phyloP scores from a whole-genome alignment of 2,888 invertebrate species.

The Mechanitis mazaeus region DNA sequence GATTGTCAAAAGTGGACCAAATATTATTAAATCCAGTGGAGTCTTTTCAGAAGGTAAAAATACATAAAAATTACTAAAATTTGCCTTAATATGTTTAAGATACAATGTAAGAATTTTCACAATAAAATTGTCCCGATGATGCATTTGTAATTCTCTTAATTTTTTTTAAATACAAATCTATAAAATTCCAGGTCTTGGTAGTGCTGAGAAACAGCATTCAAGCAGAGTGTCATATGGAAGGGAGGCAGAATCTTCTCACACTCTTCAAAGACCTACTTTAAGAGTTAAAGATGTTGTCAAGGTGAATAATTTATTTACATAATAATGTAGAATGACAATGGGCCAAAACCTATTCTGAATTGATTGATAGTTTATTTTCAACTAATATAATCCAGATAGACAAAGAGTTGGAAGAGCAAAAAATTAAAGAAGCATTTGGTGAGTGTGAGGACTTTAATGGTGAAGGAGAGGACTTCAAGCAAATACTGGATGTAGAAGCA shows the following conservation, averaged over 20 bases:
- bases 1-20: slow-evolving; percentile 53
- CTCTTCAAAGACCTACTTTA: slow-evolving; percentile 59
- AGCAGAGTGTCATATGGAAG: slow-evolving; percentile 48
- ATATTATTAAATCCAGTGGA: slow-evolving; percentile 63
- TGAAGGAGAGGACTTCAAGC: slow-evolving; percentile 47
- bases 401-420: slow-evolving; percentile 64
- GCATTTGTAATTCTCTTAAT: too few relatives aligned
- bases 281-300: slow-evolving; percentile 64
- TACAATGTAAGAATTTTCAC: too few relatives aligned
- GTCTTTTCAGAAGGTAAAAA: slow-evolving; percentile 70
- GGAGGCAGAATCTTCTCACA: slow-evolving; percentile 42
- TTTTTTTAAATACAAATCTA: too few relatives aligned
- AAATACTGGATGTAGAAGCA: slow-evolving; percentile 44
- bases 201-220: slow-evolving; percentile 47
- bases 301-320: slow-evolving; percentile 37
- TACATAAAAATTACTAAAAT: too few relatives aligned
- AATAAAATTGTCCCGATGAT: too few relatives aligned
- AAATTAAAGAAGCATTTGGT: slow-evolving; percentile 53
- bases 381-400: slow-evolving; percentile 49
- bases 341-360: too few relatives aligned
- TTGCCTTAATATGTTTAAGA: too few relatives aligned
- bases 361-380: too few relatives aligned
- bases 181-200: slow-evolving; percentile 52
- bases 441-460: slow-evolving; percentile 43
- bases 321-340: neutral